A percentile compares a stretch with the other conserved stretches of the same genome.
Evolutionary conservation across 2,888 invertebrate species (phyloP).

Genomic region (Cephus spinipes): DNA sequence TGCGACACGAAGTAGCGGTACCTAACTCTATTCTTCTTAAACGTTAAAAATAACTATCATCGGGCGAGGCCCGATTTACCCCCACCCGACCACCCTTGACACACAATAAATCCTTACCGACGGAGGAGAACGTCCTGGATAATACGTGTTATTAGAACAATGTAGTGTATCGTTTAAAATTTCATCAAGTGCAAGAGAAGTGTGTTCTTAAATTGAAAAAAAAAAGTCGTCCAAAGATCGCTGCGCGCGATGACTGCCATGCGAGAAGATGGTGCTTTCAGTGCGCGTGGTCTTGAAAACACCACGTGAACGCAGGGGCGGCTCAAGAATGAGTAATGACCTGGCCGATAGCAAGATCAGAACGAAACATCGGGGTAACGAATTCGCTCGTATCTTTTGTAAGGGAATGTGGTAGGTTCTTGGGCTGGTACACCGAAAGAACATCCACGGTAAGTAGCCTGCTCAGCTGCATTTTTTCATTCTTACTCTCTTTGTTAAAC

Average conservation of each 20-base stretch:
- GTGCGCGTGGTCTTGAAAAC: not conserved
- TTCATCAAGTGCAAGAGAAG: not conserved
- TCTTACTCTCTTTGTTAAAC: conserved; percentile 25
- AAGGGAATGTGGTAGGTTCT: conserved; percentile 1
- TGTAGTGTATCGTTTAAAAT: not conserved
- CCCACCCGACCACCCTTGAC: not conserved
- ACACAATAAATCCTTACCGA: not conserved
- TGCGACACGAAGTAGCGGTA: not conserved
- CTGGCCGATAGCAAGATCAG: conserved; percentile 31
- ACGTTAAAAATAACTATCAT: not conserved
- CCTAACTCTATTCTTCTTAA: not conserved
- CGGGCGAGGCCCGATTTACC: not conserved
- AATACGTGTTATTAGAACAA: not conserved
- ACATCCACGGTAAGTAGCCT: conserved; percentile 19
- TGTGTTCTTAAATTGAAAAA: not conserved
- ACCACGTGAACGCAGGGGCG: conserved; percentile 23
- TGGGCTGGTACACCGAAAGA: conserved; percentile 8
- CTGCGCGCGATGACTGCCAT: not conserved
- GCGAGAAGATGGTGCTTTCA: not conserved
- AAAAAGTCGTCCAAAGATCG: not conserved
- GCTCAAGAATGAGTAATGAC: conserved; percentile 31
- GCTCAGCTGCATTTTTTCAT: conserved; percentile 29
- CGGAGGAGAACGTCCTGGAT: not conserved
- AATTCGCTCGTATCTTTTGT: conserved; percentile 38
- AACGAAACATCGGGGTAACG: conserved; percentile 27